These are phyloP conservation scores for Oreotrochilus melanogaster DNA, from an alignment of 2,113 vertebrate genomes.

Conservation along the genomic window DNA sequence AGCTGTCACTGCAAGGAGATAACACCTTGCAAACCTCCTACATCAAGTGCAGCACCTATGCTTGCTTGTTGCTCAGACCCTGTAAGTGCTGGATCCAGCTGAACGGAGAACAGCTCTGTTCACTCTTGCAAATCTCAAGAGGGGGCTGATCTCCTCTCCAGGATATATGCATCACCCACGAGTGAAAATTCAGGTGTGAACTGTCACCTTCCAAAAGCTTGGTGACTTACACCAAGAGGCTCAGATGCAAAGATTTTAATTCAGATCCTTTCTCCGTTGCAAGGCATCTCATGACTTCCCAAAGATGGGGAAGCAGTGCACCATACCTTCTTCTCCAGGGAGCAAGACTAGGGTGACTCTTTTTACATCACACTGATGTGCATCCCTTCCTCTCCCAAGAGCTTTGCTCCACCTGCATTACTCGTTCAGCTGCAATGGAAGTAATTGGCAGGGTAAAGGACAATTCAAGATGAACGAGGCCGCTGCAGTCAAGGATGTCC, in stretches of 20 bases:
- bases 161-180: neutral
- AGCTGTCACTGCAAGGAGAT: neutral
- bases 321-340: neutral
- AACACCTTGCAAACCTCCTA: neutral
- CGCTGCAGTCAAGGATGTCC: neutral
- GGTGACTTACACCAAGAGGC: neutral
- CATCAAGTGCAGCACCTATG: neutral
- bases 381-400: neutral
- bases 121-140: neutral
- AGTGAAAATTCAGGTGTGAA: conserved; percentile 1
- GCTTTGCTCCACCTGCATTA: conserved; percentile 8
- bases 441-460: conserved; percentile 38
- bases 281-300: conserved; percentile 18
- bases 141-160: neutral
- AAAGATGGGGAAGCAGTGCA: neutral
- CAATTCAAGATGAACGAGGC: neutral
- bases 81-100: neutral
- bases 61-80: neutral
- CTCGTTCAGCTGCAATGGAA: conserved; percentile 15
- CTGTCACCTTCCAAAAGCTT: neutral
- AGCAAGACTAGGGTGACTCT: neutral
- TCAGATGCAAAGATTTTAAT: conserved; percentile 16
- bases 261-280: conserved; percentile 8
- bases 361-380: neutral
- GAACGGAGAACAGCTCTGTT: neutral